phyloP scores from a whole-genome alignment of 2,888 invertebrate species.

The Calliopum simillimum region DNA sequence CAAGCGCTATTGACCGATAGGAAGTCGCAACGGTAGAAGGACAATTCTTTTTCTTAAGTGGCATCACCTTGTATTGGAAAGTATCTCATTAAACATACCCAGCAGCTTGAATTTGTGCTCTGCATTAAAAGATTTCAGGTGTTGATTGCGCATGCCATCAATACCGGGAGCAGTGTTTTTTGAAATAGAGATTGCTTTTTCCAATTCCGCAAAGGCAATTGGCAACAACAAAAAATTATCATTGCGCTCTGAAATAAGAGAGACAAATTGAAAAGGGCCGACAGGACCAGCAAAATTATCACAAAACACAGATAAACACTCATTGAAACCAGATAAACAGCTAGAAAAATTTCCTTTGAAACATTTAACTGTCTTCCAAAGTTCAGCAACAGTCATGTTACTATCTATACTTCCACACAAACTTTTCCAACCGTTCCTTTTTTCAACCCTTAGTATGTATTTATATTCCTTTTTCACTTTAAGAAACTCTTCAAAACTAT shows the following conservation, averaged over 20 bases:
- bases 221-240: background rate
- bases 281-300: constrained; percentile 14
- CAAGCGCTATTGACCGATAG: background rate
- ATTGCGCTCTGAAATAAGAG: background rate
- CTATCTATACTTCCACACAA: constrained; percentile 9
- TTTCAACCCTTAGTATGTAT: background rate
- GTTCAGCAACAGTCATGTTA: constrained; percentile 25
- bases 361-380: constrained; percentile 8
- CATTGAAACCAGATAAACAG: background rate
- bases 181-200: background rate
- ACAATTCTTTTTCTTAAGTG: constrained; percentile 3
- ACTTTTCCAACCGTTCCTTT: constrained; percentile 11
- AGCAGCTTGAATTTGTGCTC: background rate
- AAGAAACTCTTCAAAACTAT: background rate
- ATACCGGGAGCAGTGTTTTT: constrained; percentile 8
- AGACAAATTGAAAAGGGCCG: background rate
- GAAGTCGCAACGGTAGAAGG: too few species aligned
- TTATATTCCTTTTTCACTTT: background rate
- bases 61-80: background rate
- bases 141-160: too few species aligned
- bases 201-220: background rate
- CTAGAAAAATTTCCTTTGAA: constrained; percentile 8
- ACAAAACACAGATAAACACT: background rate
- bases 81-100: constrained; percentile 11
- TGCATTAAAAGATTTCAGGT: background rate